These are phyloP conservation scores for Vidua macroura DNA, from an alignment of 2,113 vertebrate species.

Conservation along the genomic window DNA sequence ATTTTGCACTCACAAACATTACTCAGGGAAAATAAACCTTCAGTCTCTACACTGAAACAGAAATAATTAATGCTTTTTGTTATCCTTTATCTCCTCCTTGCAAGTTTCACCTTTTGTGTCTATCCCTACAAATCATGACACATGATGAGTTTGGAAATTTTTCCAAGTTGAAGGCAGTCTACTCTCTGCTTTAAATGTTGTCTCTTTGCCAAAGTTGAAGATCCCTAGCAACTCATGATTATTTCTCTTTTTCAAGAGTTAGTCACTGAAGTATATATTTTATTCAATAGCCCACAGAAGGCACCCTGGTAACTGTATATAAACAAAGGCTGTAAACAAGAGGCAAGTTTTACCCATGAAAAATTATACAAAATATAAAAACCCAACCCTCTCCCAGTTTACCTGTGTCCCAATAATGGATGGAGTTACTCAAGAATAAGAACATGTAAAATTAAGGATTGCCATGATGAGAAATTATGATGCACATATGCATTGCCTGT, in stretches of 20 bases:
- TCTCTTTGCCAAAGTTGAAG: neutral
- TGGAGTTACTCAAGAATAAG: neutral
- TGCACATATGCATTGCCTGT: neutral
- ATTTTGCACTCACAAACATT: neutral
- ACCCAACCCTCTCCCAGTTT: neutral
- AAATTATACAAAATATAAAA: neutral
- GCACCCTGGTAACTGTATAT: neutral
- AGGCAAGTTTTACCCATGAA: neutral
- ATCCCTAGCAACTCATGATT: neutral
- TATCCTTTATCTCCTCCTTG: neutral
- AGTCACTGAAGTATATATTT: neutral
- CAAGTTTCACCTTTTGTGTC: neutral
- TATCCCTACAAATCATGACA: neutral
- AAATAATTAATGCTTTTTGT: neutral
- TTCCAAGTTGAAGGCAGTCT: neutral
- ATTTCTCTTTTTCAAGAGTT: neutral
- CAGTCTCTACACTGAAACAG: neutral
- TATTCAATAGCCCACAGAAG: neutral
- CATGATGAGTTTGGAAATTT: neutral
- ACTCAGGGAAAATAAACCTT: neutral
- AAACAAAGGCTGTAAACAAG: slow-evolving; percentile 3
- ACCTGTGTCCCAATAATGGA: neutral
- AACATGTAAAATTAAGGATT: neutral
- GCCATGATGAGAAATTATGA: neutral
- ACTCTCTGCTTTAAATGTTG: neutral